Evolutionary conservation across 2,113 vertebrate genomes (phyloP).

Genomic region (Thalassoma bifasciatum): DNA sequence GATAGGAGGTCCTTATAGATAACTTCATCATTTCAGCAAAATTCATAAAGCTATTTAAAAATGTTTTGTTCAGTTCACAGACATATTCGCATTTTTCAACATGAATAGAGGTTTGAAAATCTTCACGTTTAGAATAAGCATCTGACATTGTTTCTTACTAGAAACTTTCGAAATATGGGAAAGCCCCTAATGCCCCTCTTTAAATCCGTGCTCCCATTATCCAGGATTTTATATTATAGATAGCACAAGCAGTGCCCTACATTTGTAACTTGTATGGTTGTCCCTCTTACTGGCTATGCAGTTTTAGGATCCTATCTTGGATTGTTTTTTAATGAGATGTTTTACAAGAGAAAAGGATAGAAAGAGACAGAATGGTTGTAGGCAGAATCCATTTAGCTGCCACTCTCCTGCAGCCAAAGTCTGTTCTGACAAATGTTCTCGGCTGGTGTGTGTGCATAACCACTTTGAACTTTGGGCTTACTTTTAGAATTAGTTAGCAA

Average conservation of each 20-base stretch:
- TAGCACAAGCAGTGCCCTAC: no score
- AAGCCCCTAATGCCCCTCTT: background rate
- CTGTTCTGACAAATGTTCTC: background rate
- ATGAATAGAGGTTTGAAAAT: no score
- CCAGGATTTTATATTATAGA: no score
- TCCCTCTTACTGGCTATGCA: background rate
- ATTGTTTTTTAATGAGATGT: conserved; percentile 23
- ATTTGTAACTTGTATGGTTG: background rate
- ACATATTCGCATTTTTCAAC: no score
- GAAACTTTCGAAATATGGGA: no score
- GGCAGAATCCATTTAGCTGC: conserved; percentile 16
- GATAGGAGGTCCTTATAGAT: no score
- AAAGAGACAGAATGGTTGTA: background rate
- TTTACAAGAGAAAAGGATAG: background rate
- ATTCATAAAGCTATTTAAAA: no score
- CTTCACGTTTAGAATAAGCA: no score
- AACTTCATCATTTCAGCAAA: no score
- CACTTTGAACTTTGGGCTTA: conserved; percentile 17
- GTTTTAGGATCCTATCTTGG: background rate
- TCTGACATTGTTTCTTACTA: no score
- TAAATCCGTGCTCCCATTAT: background rate
- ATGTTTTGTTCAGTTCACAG: no score
- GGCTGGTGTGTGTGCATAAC: background rate
- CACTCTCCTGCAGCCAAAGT: conserved; percentile 4
- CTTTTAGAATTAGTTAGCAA: conserved; percentile 40